Evolutionary conservation across 2,113 vertebrate species (phyloP).

Genomic region (Phaethon lepturus): DNA sequence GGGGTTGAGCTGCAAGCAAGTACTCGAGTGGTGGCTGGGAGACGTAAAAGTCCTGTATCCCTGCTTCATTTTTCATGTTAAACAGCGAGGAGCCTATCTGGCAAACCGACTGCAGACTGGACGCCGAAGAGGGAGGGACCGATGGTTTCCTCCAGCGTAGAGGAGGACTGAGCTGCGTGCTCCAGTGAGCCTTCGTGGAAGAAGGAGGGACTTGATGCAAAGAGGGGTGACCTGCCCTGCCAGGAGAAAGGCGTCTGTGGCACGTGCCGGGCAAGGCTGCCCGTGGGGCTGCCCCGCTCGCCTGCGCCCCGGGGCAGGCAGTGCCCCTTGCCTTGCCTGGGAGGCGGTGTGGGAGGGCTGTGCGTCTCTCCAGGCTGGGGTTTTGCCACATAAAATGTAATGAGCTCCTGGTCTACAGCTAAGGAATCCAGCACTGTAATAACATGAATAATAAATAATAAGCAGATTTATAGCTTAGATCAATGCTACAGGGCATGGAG

Average conservation of each 20-base stretch:
- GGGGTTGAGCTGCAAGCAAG: rapidly evolving
- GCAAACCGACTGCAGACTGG: not conserved
- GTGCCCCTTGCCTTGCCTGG: not conserved
- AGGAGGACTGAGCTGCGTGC: rapidly evolving
- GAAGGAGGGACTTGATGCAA: not conserved
- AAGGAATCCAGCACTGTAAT: not conserved
- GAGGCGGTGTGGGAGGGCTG: not conserved
- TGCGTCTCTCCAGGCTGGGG: not conserved
- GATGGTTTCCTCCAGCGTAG: rapidly evolving
- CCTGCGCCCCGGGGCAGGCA: rapidly evolving
- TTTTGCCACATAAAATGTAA: not conserved
- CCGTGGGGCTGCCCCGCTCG: rapidly evolving
- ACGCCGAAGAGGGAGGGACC: not conserved
- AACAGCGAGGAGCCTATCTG: rapidly evolving
- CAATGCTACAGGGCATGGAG: not conserved
- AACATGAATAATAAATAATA: constrained; percentile 45
- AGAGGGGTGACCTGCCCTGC: not conserved
- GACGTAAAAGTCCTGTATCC: not conserved
- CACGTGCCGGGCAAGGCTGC: not conserved
- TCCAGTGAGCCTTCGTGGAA: not conserved
- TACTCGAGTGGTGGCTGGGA: not conserved
- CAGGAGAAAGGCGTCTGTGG: rapidly evolving
- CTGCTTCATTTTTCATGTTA: not conserved
- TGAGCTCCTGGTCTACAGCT: not conserved
- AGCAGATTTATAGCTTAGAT: not conserved